These are phyloP conservation scores for Pterobdella sp. DNA, from an alignment of 2,888 invertebrate species.

Conservation along the genomic window DNA sequence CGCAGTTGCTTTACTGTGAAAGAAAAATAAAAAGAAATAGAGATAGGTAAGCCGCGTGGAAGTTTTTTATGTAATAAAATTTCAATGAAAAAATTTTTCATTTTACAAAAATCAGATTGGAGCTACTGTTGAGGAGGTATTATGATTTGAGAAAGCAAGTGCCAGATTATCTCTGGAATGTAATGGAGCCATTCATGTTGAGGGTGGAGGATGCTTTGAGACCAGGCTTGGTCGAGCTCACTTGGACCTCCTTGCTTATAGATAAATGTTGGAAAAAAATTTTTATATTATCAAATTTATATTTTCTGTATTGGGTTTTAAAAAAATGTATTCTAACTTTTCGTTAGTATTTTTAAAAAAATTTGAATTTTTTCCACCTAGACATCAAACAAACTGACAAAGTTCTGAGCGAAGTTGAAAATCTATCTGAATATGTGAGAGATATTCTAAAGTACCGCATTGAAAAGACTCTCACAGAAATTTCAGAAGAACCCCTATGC, in stretches of 20 bases:
- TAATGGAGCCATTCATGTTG: slow-evolving; percentile 79
- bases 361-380: slow-evolving; percentile 33
- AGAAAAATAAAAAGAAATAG: slow-evolving; percentile 45
- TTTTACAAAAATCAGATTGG: slow-evolving; percentile 39
- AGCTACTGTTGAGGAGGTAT: slow-evolving; percentile 50
- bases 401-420: slow-evolving; percentile 45
- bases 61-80: background rate
- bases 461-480: slow-evolving; percentile 73
- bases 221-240: slow-evolving; percentile 72
- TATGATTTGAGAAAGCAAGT: slow-evolving; percentile 45
- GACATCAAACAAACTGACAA: slow-evolving; percentile 45
- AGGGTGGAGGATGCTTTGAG: slow-evolving; percentile 73
- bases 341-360: too few relatives aligned
- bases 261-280: slow-evolving; percentile 60
- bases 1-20: slow-evolving; percentile 46
- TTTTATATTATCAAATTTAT: background rate
- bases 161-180: slow-evolving; percentile 72
- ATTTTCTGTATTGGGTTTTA: background rate
- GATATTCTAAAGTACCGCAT: slow-evolving; percentile 85
- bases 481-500: slow-evolving; percentile 75
- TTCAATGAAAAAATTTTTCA: background rate
- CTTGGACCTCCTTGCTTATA: slow-evolving; percentile 64
- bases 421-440: slow-evolving; percentile 60
- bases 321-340: background rate
- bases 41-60: slow-evolving; percentile 42